phyloP scores from a whole-genome alignment of 2,797 vertebrate species.

The Eupleurogrammus muticus region DNA sequence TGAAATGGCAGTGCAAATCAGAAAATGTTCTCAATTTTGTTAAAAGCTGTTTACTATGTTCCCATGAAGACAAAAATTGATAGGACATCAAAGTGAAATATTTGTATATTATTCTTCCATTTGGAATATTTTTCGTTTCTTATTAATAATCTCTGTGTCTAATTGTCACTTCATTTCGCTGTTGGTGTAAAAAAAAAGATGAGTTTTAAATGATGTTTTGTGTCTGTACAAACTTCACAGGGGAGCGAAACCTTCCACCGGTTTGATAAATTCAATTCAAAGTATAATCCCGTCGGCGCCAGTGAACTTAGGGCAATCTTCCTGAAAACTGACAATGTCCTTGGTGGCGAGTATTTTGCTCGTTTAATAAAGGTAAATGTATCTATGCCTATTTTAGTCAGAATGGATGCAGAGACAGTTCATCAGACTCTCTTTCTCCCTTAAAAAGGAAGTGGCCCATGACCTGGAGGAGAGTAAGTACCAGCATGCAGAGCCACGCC shows the following conservation, averaged over 20 bases:
- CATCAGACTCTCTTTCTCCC: constrained; percentile 19
- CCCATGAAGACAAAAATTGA: not conserved
- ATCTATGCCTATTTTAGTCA: not conserved
- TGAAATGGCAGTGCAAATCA: not conserved
- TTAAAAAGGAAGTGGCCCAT: constrained; percentile 89
- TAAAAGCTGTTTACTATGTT: not conserved
- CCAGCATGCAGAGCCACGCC: constrained; percentile 94
- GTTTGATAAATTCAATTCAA: constrained; percentile 98
- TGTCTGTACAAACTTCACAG: constrained; percentile 69
- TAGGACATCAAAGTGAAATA: not conserved
- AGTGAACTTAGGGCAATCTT: constrained; percentile 96
- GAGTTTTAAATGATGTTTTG: not conserved
- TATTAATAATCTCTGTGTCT: not conserved
- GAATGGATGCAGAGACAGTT: not conserved
- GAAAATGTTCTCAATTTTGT: not conserved
- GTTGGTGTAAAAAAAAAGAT: not conserved
- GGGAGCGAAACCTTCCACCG: constrained; percentile 97
- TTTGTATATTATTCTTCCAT: no score
- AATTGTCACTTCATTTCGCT: not conserved
- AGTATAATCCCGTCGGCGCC: constrained; percentile 97
- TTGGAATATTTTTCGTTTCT: not conserved
- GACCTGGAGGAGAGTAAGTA: constrained; percentile 97
- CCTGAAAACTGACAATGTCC: constrained; percentile 95
- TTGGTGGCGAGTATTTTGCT: constrained; percentile 96
- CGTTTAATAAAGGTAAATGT: constrained; percentile 92